Evolutionary conservation across 2,113 vertebrate genomes (phyloP), one percentile per base, ranked within the genome.

Genomic region (Donacobius atricapilla): DNA sequence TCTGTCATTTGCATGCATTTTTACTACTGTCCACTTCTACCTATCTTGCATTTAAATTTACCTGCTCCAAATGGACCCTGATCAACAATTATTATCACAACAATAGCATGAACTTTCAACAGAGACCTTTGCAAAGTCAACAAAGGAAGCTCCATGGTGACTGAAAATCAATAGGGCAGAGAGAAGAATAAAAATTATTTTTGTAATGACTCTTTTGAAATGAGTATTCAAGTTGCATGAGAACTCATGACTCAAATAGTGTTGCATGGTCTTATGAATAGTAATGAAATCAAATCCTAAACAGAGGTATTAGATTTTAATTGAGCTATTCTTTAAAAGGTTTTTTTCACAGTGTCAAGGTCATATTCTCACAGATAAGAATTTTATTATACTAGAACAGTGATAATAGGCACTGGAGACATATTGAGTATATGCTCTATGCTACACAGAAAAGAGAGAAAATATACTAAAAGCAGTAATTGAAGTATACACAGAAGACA

Each of bases 251-350:
- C 80, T 97, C 77, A 42, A 85, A 93, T 39, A 80, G n/a, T 45
- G 78, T 87, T 94, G 83, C 75, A 70, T 72, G 58, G 64, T 92
- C 97, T 97, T 97, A 98, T 97, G 97, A 98, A 98, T 98, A 98
- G 94, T 98, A 97, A 98, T 98, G 97, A 97, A 97, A 96, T 96
- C 93, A 97, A 98, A 97, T 96, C 96, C 96, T 97, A 97, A 97
- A 92, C 90, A 96, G 95, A 98, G 90, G 94, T 96, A 97, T 97
- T 97, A 93, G 94, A 89, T 98, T 98, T 98, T 98, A 98, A 98
- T 97, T 98, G 98, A 98, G 97, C 97, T 97, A 97, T 98, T 97
- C 96, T 98, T 98, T 97, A 97, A 98, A 98, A 94, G 76, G 54
- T 69, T 91, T 93, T 94, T 94, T 96, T 82, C 87, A 86, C 75